Base-by-base conservation (phyloP, 2,888 invertebrate species). In the Adineta ricciae region DNA sequence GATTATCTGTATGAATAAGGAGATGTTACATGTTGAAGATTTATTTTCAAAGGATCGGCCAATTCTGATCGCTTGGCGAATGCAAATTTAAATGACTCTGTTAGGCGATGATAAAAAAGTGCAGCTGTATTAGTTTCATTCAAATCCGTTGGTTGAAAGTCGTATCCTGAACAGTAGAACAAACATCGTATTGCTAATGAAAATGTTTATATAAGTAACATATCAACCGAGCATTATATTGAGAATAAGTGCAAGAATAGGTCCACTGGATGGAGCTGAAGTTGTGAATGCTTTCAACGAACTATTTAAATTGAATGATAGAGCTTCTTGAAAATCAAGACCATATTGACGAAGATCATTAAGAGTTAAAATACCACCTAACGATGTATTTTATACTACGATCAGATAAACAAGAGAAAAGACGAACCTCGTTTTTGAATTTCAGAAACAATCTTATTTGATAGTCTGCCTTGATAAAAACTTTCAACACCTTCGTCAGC, bases 21-120 rank as follows among this genome's bases (percentile, higher is more conserved):
- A 49, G 14, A 11, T 49, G 8, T 52, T 52, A 52, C 52, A 21
- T 52, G 3, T 52, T 52, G 5, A 3, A 52, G 21, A 52, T 52
- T 14, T 1, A 52, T 52, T 52, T 84, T 52, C 52, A 50, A 38
- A 36, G 64, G 83, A 83, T 85, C 85, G 4, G 83, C 85, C 14
- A 85, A 32, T 24, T 38, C 16, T 56, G 83, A 38, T 83, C 83
- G 52, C 36, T 83, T 41, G 36, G 85, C 83, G 72, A 85, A 85
- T 21, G 85, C 83, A 83, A 83, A 83, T 49, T 85, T 85, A 36
- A 85, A 85, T 14, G 85, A 56, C 56, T 85, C 85, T 49, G 56
- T 73, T 41, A 85, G 49, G 24, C 85, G 85, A 38, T 85, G 85
- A 72, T 83, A 85, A 85, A 85, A 85, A 19, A 85, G 27, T 14